Percentiles rank a stretch among this genome's conserved stretches.
These are phyloP conservation scores for Phalangium opilio DNA, from an alignment of 2,888 invertebrate genomes.

Conservation along the genomic window DNA sequence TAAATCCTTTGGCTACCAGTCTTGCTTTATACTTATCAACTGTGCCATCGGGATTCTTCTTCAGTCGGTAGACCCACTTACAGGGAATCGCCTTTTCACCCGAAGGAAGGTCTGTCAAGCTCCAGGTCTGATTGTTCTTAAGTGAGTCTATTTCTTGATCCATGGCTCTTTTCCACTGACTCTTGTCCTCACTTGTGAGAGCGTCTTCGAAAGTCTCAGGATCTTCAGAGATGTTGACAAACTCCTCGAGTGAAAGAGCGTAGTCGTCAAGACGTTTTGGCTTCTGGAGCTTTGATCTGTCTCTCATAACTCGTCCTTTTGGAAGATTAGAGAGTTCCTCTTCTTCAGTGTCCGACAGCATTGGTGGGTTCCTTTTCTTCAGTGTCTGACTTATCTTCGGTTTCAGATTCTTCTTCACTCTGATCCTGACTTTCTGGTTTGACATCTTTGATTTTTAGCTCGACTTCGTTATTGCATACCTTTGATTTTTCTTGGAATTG, in stretches of 20 bases:
- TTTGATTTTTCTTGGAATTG: background rate
- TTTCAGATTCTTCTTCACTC: too few species aligned
- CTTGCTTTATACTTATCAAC: conserved; percentile 23
- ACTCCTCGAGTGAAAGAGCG: conserved; percentile 1
- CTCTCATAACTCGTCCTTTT: background rate
- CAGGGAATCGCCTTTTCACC: conserved; percentile 6
- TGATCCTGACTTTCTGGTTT: too few species aligned
- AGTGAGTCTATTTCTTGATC: conserved; percentile 5
- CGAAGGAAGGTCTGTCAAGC: background rate
- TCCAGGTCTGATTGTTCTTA: conserved; percentile 11
- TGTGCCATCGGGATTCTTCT: conserved; percentile 11
- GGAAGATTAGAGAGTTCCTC: background rate
- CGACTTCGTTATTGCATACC: background rate
- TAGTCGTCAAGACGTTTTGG: conserved; percentile 1
- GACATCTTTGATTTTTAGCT: too few species aligned
- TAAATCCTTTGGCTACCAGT: conserved; percentile 16
- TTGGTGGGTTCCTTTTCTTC: too few species aligned
- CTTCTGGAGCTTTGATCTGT: background rate
- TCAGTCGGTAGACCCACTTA: conserved; percentile 14
- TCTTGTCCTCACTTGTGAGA: background rate
- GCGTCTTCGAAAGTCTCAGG: conserved; percentile 3
- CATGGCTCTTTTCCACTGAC: conserved; percentile 7
- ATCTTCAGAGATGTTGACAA: conserved; percentile 2
- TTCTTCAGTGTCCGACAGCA: too few species aligned
- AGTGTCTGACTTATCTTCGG: too few species aligned